These are phyloP conservation scores for Oreochromis niloticus DNA, from an alignment of 2,113 vertebrate genomes.

Conservation along the genomic window DNA sequence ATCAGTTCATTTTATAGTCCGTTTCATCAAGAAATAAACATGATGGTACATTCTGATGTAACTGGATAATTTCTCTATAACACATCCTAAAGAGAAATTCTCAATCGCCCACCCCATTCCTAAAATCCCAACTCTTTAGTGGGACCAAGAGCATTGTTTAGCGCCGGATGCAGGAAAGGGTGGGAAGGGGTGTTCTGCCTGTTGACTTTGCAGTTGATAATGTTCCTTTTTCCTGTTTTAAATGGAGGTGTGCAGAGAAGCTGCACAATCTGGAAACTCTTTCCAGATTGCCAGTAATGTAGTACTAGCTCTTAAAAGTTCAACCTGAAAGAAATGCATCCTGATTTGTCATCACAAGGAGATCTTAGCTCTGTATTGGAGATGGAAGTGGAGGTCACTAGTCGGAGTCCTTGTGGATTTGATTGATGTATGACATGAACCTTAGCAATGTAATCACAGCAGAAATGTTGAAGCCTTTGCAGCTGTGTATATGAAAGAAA, in stretches of 20 bases:
- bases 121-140: not conserved
- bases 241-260: not conserved
- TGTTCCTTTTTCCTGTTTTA: constrained; percentile 71
- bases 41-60: not conserved
- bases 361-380: not conserved
- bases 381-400: not conserved
- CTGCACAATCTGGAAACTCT: not conserved
- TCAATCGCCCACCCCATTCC: not conserved
- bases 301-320: not conserved
- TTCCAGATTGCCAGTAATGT: not conserved
- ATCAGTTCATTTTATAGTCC: not conserved
- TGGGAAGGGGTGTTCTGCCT: constrained; percentile 51
- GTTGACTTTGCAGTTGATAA: constrained; percentile 40
- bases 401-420: not conserved
- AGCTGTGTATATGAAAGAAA: constrained; percentile 51
- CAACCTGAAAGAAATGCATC: not conserved
- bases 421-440: not conserved
- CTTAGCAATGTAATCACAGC: not conserved
- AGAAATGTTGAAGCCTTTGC: constrained; percentile 28
- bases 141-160: constrained; percentile 57
- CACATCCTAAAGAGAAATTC: not conserved
- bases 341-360: not conserved
- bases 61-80: not conserved
- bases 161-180: constrained; percentile 79
- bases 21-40: not conserved